Evolutionary conservation across 2,888 invertebrate genomes (phyloP).

Genomic region (Neuroscelio doddi): DNA sequence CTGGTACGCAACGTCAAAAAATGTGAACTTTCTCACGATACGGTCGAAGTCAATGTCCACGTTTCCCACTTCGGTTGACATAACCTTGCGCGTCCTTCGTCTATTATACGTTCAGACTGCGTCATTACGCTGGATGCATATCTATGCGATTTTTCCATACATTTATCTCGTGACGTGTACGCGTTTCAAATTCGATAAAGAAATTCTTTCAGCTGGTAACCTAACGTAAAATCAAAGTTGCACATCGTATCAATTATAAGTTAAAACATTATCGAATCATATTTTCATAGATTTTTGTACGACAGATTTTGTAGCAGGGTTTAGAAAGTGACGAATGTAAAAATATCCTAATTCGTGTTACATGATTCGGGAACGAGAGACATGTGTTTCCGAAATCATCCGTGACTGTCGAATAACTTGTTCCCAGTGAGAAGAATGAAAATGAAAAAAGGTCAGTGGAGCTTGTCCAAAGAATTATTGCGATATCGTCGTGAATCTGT

Average conservation of each 20-base stretch:
- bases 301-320: too few relatives aligned
- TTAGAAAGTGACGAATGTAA: too few relatives aligned
- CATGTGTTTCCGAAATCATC: conserved; percentile 20
- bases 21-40: conserved; percentile 66
- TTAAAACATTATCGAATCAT: too few relatives aligned
- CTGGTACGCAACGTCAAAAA: conserved; percentile 57
- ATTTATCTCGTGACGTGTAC: not conserved
- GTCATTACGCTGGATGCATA: not conserved
- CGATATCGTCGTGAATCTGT: conserved; percentile 30
- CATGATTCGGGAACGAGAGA: not conserved
- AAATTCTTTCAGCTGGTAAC: too few relatives aligned
- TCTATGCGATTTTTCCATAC: conserved; percentile 1
- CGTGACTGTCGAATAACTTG: conserved; percentile 16
- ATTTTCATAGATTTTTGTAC: too few relatives aligned
- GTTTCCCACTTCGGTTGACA: not conserved
- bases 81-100: conserved; percentile 3
- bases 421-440: conserved; percentile 15
- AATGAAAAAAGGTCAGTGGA: conserved; percentile 29
- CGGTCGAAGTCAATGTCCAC: conserved; percentile 32
- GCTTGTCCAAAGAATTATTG: conserved; percentile 34
- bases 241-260: too few relatives aligned
- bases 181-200: too few relatives aligned
- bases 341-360: not conserved
- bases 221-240: too few relatives aligned
- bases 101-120: not conserved